Conservation (phyloP, 2,113 vertebrate species). For the Erpornis zantholeuca region DNA sequence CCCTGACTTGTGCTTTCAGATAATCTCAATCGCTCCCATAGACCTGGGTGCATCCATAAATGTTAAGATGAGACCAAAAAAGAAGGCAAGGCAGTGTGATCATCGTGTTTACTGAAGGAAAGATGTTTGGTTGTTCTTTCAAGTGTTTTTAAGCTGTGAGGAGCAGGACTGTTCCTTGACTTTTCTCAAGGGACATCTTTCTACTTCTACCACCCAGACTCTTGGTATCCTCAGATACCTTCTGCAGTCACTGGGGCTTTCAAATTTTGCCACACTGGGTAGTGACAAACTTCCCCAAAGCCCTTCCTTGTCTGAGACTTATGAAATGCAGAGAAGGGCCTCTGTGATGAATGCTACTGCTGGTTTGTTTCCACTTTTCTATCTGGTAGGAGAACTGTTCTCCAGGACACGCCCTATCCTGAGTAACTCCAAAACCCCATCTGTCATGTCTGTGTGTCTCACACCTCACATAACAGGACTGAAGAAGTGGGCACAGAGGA, state of each 20-base stretch:
- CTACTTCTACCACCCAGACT: background rate
- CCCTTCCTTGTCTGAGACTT: background rate
- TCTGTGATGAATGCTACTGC: background rate
- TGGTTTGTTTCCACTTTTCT: background rate
- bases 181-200: background rate
- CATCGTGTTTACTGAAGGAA: background rate
- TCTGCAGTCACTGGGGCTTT: background rate
- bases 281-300: background rate
- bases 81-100: background rate
- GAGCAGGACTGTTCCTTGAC: background rate
- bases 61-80: background rate
- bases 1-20: background rate
- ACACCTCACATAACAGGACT: background rate
- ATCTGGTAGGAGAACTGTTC: background rate
- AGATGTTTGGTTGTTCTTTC: background rate
- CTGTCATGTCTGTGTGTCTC: background rate
- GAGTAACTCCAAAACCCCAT: background rate
- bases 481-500: background rate
- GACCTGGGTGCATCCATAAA: background rate
- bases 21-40: rapidly evolving
- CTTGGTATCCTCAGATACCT: background rate
- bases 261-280: background rate
- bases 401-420: background rate
- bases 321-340: background rate
- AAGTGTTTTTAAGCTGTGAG: background rate